phyloP scores from a whole-genome alignment of 2,113 vertebrate genomes.

The Hyaena hyaena region DNA sequence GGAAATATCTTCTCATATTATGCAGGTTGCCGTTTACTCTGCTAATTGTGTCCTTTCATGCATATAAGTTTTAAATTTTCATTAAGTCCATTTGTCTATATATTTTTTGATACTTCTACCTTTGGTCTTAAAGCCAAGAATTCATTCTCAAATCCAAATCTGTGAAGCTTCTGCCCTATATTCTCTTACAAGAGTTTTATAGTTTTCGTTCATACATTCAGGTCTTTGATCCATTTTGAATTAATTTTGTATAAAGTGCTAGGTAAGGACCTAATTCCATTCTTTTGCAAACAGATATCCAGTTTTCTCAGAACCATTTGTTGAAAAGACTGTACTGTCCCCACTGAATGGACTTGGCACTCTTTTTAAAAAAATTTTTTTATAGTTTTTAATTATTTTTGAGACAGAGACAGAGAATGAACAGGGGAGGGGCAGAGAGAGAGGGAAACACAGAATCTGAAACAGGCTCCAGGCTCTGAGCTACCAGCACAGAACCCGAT shows the following conservation, averaged over 20 bases:
- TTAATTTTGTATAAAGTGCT: background rate
- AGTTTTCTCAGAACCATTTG: background rate
- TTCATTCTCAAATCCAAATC: background rate
- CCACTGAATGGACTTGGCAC: background rate
- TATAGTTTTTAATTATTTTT: no score
- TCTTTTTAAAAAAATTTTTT: background rate
- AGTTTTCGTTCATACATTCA: background rate
- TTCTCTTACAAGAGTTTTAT: background rate
- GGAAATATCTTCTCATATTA: background rate
- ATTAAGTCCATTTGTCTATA: background rate
- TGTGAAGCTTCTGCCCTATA: background rate
- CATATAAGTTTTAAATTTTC: constrained; percentile 24
- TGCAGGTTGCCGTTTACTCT: background rate
- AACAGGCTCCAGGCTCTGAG: no score
- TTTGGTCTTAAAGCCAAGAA: background rate
- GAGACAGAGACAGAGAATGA: no score
- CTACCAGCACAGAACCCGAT: no score
- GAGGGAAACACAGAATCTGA: no score
- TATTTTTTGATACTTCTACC: background rate
- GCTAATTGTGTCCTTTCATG: background rate
- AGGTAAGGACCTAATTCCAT: background rate
- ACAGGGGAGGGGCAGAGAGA: no score
- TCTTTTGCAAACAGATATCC: background rate
- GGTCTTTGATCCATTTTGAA: background rate
- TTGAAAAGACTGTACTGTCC: background rate